Percentiles rank a stretch among this genome's conserved stretches.
Conservation (phyloP, 1,140 invertebrate species). For the Rhopalosiphum padi region DNA sequence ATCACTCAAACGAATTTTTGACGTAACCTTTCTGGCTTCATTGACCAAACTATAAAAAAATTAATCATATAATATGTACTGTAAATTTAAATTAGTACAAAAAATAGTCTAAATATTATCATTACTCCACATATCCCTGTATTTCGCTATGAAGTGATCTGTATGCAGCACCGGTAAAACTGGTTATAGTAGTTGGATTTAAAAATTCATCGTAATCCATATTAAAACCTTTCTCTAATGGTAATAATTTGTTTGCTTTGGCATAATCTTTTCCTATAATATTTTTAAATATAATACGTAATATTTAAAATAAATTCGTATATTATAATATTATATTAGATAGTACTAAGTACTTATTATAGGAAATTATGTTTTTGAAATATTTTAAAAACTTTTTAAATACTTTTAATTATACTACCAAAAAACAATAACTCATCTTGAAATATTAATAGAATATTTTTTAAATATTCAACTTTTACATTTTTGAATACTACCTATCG, state of each 20-base stretch:
- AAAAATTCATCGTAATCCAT: constrained; percentile 24
- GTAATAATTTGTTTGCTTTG: constrained; percentile 25
- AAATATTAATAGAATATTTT: not conserved
- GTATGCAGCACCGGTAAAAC: constrained; percentile 66
- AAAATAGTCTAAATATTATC: not conserved
- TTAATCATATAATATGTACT: not conserved
- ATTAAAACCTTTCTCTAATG: not conserved
- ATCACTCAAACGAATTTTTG: constrained; percentile 56
- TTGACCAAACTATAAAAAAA: constrained; percentile 56
- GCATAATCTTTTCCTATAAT: constrained; percentile 42
- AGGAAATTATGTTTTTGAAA: not conserved
- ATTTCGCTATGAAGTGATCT: constrained; percentile 68
- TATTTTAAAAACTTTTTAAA: too few species aligned
- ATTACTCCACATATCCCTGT: constrained; percentile 22
- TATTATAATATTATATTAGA: not conserved
- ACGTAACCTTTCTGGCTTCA: constrained; percentile 40
- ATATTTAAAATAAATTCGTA: not conserved
- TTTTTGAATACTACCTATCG: not conserved
- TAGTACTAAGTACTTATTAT: too few species aligned
- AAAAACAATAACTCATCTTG: too few species aligned
- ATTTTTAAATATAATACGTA: not conserved
- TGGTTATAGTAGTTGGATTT: constrained; percentile 48
- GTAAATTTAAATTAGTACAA: not conserved
- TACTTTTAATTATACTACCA: too few species aligned
- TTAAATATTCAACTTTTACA: not conserved